Evolutionary conservation across 1,140 invertebrate genomes (phyloP), one percentile per base, ranked within the genome.

Genomic region (Sarcophaga bullata): DNA sequence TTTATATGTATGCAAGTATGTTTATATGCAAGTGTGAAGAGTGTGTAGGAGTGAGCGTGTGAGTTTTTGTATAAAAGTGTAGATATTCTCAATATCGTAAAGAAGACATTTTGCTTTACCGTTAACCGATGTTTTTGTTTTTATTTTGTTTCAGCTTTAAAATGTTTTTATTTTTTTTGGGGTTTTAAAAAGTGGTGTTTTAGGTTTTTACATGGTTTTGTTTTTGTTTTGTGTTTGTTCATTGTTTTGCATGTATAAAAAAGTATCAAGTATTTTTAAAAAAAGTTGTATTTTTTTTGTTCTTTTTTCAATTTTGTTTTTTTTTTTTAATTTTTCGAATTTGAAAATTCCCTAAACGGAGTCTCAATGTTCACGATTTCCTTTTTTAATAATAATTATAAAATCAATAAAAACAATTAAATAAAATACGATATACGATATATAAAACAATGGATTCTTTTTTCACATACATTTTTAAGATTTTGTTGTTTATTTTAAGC

Each of bases 311-410:
- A 17, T 78, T 78, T 78, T 78, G 75, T 48, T 78, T 78, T 48
- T 52, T 50, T 78, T 78, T 19, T 78, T 50, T 47, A 78, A 78
- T 78, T 78, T 78, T 78, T 78, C 75, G 75, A 78, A 78, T 78
- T 78, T 52, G 75, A 78, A 78, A 78, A 78, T 52, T 78, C 50
- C 75, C 75, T 48, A 52, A 78, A 78, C 52, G 48, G 75, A 78
- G 75, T 78, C 75, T 78, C 75, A 78, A 78, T 78, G 75, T 78
- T 78, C 75, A 78, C 75, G 75, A 78, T 78, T 25, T 68, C 19
- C 9, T 68, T 68, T 68, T 11, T 62, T 37, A 37, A 37, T 58
- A 6, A n/a, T 75, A 49, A 76, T 47, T 76, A 10, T 76, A 48
- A 76, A 76, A 76, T 48, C 3, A 78, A 52, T 78, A 17, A 15